Evolutionary conservation across 2,113 vertebrate genomes (phyloP).

Genomic region (Tragelaphus scriptus): DNA sequence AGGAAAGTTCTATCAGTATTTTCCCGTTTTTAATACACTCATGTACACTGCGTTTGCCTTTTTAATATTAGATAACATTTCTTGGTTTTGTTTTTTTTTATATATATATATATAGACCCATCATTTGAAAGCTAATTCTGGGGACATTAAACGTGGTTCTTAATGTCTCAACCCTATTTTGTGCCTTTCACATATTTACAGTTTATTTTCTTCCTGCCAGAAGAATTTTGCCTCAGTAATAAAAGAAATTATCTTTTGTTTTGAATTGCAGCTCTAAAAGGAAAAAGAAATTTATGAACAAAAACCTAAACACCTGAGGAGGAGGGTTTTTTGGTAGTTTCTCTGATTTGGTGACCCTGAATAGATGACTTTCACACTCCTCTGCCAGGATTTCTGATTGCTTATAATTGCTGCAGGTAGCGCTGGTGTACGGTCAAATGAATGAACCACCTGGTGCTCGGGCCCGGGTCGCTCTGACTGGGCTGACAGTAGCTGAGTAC

Average conservation of each 20-base stretch:
- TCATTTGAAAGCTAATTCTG: background rate
- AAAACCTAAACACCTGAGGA: background rate
- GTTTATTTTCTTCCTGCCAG: background rate
- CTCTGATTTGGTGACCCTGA: background rate
- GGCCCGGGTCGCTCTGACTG: slow-evolving; percentile 95
- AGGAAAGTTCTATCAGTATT: background rate
- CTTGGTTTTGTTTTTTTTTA: background rate
- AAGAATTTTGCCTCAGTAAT: background rate
- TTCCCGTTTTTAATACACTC: background rate
- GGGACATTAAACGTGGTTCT: background rate
- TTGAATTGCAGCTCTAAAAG: background rate
- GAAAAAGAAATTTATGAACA: background rate
- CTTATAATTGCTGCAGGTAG: slow-evolving; percentile 82
- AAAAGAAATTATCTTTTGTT: background rate
- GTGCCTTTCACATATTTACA: background rate
- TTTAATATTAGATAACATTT: background rate
- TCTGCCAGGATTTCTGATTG: background rate
- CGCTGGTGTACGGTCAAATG: slow-evolving; percentile 98
- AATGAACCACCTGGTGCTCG: slow-evolving; percentile 97
- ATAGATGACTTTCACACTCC: background rate
- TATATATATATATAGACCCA: background rate
- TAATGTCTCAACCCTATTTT: background rate
- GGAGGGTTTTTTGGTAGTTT: background rate
- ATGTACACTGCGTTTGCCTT: background rate
- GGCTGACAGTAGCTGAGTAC: slow-evolving; percentile 95